phyloP scores from a whole-genome alignment of 2,113 vertebrate genomes.

The Varanus komodoensis region DNA sequence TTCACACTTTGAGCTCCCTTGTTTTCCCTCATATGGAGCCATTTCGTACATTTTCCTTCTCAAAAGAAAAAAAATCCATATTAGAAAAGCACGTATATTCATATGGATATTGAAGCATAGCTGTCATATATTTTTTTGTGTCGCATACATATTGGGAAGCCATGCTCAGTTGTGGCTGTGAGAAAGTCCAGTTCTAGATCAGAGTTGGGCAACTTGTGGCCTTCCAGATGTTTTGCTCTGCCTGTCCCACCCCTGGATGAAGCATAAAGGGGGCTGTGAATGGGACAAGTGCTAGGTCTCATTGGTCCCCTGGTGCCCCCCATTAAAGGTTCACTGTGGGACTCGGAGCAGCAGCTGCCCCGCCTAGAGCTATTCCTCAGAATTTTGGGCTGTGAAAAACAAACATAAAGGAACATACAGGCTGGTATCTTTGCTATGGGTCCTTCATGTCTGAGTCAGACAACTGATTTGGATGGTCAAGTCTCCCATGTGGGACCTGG shows the following conservation, averaged over 20 bases:
- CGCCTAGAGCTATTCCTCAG: too few species aligned
- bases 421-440: not conserved
- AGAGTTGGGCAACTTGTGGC: not conserved
- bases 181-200: not conserved
- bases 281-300: too few species aligned
- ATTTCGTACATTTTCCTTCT: not conserved
- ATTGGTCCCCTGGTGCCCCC: too few species aligned
- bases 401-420: not conserved
- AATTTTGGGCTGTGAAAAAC: too few species aligned
- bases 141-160: not conserved
- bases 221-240: too few species aligned
- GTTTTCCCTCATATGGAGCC: not conserved
- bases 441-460: not conserved
- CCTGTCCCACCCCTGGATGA: too few species aligned
- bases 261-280: too few species aligned
- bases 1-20: conserved; percentile 5
- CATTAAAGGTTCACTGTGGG: too few species aligned
- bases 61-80: not conserved
- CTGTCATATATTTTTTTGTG: not conserved
- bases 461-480: too few species aligned
- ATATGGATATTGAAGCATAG: not conserved
- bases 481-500: not conserved
- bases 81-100: not conserved
- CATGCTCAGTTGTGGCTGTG: not conserved
- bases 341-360: too few species aligned